Base-by-base conservation (phyloP, 1,140 invertebrate species). In the Drosophila santomea region DNA sequence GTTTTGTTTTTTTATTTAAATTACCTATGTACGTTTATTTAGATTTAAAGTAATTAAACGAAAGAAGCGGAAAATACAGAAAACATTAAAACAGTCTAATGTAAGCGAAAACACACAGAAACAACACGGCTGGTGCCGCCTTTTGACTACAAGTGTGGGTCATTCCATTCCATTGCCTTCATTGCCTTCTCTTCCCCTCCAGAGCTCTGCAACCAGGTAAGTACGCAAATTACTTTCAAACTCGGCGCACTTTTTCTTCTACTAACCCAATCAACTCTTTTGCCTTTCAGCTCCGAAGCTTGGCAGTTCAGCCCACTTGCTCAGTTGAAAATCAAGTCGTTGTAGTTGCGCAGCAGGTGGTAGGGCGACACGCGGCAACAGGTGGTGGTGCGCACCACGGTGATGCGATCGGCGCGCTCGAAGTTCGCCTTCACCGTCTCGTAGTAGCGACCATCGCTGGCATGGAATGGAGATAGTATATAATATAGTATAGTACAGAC, bases 401-500 rank as follows among this genome's bases (percentile, higher is more conserved):
- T 99, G 48, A 95, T 95, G 74, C 99, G 94, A 93, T 99, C 98
- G 3, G 99, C 99, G 82, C 99, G 94, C 93, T 99, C 99, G 92
- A 99, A 99, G 93, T 99, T 99, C 0, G 98, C 98, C 93, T 99
- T 99, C 12, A 99, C 98, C 74, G 99, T 97, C 93, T 99, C 99
- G 91, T 99, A 99, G 93, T 99, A 99, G 59, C 99, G 97, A 3
- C 99, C 99, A 93, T 99, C 99, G 92, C 98, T 99, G 45, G 8
- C n/a, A 52, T 10, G 2, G 7, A 12, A 25, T 10, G 2, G 7
- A 12, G 17, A 2, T 1, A 32, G 1, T 36, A 6, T 7, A 8
- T 11, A 36, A 36, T 25, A 25, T 25, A 38, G 3, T 17, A n/a
- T 17, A 17, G 17, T 17, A n/a, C 1, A 17, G 0, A 14, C 2